phyloP scores from a whole-genome alignment of 2,888 invertebrate genomes.

The Lasioglossum villosulum region DNA sequence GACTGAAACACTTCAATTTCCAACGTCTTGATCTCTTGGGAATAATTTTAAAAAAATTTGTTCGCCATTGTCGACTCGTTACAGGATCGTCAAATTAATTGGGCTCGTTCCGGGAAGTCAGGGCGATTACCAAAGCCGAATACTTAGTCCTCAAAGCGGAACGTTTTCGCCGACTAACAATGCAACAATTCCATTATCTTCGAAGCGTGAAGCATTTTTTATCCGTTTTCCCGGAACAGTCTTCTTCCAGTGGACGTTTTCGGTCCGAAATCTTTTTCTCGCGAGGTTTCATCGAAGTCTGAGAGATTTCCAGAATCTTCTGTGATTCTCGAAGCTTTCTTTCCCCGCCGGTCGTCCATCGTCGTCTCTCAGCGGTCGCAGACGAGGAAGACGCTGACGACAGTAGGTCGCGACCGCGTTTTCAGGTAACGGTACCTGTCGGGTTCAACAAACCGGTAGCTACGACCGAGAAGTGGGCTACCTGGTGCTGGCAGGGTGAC shows the following conservation, averaged over 20 bases:
- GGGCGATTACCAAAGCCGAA: not conserved
- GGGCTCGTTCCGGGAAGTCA: not conserved
- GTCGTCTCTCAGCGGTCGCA: not conserved
- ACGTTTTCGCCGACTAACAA: not conserved
- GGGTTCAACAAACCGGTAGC: conserved; percentile 80
- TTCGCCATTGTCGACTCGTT: not conserved
- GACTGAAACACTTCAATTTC: no score
- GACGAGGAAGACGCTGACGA: conserved; percentile 48
- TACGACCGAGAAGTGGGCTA: conserved; percentile 81
- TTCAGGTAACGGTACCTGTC: conserved; percentile 81
- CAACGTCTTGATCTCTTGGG: not conserved
- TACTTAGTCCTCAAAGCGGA: not conserved
- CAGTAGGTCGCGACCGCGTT: conserved; percentile 84
- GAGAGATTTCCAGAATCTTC: not conserved
- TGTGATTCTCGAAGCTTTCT: not conserved
- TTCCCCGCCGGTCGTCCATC: not conserved
- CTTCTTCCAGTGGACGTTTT: not conserved
- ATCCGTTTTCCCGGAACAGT: not conserved
- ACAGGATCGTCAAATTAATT: not conserved
- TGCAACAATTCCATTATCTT: not conserved
- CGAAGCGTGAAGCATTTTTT: conserved; percentile 3
- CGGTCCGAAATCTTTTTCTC: not conserved
- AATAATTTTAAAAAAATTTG: not conserved
- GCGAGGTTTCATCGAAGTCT: not conserved
- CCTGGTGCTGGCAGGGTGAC: conserved; percentile 77